Percentiles rank a stretch among this genome's conserved stretches.
Evolutionary conservation across 1,140 invertebrate species (phyloP).

Genomic region (Mycetomoellerius zeteki): DNA sequence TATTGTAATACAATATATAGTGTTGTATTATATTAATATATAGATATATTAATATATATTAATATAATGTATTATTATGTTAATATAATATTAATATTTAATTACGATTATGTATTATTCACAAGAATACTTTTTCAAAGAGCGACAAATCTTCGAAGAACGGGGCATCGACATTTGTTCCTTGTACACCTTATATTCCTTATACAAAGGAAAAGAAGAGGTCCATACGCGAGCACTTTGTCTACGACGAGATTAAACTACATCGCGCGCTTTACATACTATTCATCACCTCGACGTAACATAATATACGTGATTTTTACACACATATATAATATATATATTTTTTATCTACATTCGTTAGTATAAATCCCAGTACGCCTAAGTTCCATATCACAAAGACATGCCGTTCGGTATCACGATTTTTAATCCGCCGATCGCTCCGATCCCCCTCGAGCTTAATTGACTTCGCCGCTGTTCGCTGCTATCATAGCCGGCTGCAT

Average conservation of each 20-base stretch:
- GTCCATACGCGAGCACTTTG: conserved; percentile 21
- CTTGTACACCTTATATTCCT: neutral
- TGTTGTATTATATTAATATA: neutral
- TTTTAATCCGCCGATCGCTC: conserved; percentile 48
- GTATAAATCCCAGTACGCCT: conserved; percentile 76
- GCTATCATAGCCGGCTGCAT: conserved; percentile 28
- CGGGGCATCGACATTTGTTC: neutral
- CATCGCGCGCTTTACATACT: conserved; percentile 56
- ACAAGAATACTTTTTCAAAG: neutral
- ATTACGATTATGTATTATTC: conserved; percentile 1
- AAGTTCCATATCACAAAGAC: conserved; percentile 83
- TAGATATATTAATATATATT: neutral
- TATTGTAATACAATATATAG: neutral
- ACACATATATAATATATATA: conserved; percentile 58
- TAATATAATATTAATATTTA: conserved; percentile 11
- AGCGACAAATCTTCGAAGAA: neutral
- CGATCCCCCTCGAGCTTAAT: conserved; percentile 37
- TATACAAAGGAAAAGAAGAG: conserved; percentile 11
- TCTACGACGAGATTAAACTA: conserved; percentile 57
- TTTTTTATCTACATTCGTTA: conserved; percentile 69
- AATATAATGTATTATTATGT: neutral
- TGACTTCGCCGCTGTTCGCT: conserved; percentile 32
- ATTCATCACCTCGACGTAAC: conserved; percentile 59
- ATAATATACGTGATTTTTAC: conserved; percentile 47
- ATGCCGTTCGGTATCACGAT: conserved; percentile 81